phyloP scores from a whole-genome alignment of 2,797 vertebrate genomes.

The Rhyacichthys aspro region DNA sequence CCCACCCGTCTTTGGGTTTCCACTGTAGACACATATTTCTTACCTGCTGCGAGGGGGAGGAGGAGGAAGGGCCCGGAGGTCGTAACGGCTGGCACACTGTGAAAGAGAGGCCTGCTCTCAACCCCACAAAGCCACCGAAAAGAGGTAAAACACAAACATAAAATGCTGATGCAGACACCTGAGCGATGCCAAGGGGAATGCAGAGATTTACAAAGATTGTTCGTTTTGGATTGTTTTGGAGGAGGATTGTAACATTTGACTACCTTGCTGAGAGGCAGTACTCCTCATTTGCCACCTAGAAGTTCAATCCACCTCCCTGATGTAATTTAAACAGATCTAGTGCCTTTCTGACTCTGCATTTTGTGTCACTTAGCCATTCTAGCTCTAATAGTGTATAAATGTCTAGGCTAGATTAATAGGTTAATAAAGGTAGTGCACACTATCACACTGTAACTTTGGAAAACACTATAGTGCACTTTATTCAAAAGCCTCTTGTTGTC shows the following conservation, averaged over 20 bases:
- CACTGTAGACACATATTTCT: conserved; percentile 89
- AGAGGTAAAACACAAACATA: conserved; percentile 78
- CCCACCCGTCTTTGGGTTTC: conserved; percentile 84
- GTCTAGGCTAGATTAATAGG: conserved; percentile 2
- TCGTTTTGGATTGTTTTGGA: no score
- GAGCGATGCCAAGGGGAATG: conserved; percentile 17
- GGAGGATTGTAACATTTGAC: conserved; percentile 19
- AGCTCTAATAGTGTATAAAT: conserved; percentile 3
- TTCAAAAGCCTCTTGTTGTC: conserved; percentile 16
- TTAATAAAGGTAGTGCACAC: no score
- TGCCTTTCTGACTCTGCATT: conserved; percentile 13
- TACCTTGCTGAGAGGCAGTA: conserved; percentile 26
- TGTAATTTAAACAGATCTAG: conserved; percentile 44
- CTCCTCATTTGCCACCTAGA: conserved; percentile 29
- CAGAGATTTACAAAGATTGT: conserved; percentile 30
- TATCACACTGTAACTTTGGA: no score
- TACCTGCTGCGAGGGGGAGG: conserved; percentile 86
- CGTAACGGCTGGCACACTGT: conserved; percentile 76
- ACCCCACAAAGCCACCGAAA: conserved; percentile 70
- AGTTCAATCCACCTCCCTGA: conserved; percentile 19
- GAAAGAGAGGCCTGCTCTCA: conserved; percentile 75
- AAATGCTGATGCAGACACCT: conserved; percentile 12
- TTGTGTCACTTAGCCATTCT: conserved; percentile 14
- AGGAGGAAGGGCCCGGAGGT: conserved; percentile 61
- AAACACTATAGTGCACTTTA: not conserved